Evolutionary conservation across 2,797 vertebrate genomes (phyloP).

Genomic region (Sebastes umbrosus): DNA sequence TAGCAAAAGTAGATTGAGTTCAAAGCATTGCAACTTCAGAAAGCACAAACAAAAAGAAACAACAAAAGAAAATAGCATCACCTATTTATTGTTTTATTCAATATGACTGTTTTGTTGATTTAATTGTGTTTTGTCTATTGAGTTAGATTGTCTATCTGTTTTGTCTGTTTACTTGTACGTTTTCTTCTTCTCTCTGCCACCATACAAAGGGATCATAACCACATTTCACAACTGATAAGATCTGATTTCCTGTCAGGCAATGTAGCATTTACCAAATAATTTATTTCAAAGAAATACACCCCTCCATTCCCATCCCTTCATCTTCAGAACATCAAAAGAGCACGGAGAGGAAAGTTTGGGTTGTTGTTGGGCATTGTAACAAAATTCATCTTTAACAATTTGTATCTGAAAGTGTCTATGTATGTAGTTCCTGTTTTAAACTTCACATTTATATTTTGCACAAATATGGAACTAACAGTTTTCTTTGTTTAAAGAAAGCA

Average conservation of each 20-base stretch:
- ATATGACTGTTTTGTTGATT: background rate
- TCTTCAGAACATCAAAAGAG: background rate
- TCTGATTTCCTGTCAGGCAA: background rate
- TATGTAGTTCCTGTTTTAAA: slow-evolving; percentile 3
- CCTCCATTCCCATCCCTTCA: background rate
- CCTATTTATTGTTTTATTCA: background rate
- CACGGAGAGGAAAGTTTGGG: background rate
- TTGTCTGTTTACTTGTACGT: background rate
- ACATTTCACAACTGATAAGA: background rate
- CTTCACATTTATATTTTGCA: slow-evolving; percentile 57
- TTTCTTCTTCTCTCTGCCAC: background rate
- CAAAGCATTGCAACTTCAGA: background rate
- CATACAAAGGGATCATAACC: background rate
- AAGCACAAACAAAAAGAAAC: background rate
- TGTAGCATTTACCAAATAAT: background rate
- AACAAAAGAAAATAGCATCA: background rate
- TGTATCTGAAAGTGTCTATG: background rate
- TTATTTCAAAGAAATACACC: background rate
- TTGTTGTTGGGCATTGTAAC: background rate
- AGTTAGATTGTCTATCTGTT: background rate
- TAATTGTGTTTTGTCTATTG: background rate
- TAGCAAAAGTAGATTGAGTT: background rate
- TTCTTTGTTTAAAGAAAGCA: background rate
- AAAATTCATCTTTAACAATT: background rate
- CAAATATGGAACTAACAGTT: slow-evolving; percentile 44